Evolutionary conservation across 2,888 invertebrate species (phyloP), one percentile per base, ranked within the genome.

Genomic region (Scaptomyza tumidula): DNA sequence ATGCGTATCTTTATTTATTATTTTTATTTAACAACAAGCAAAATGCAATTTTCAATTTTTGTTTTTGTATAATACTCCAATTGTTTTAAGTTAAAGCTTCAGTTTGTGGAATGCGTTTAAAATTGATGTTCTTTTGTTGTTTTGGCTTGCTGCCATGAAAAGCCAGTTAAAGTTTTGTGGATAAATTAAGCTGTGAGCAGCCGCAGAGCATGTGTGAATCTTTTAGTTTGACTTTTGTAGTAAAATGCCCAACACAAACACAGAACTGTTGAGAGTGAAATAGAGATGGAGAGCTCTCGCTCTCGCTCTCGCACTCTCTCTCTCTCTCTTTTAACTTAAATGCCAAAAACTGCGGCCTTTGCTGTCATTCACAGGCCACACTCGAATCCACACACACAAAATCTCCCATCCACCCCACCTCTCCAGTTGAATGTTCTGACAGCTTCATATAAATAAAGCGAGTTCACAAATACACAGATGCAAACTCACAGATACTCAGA

Each of bases 371-470:
- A 73, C 83, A 83, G 62, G 45, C n/a, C 62, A 62, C 39, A 14
- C 56, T 56, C 16, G 35, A 56, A 57, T 46, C 37, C 49, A 53
- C 1, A 6, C n/a, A 14, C 29, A 14, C 35, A 16, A 10, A n/a
- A 19, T 11, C 24, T 11, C 13, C 11, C 37, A 4, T n/a, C 37
- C 44, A 13, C 43, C 6, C 19, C 1, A 11, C n/a, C 56, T 24
- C 31, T 52, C 14, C 53, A 41, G 69, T 68, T 63, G 61, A 64
- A 55, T 63, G 75, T 31, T 65, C 70, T 80, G 86, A 85, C 80
- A 84, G 86, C 80, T 86, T 80, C 74, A 78, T 81, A 73, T 79
- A 81, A 80, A 84, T 83, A 81, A 83, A 86, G 68, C 76, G 71
- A 72, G 75, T 80, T 67, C 39, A 63, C 64, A 75, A 62, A 71